Evolutionary conservation across 2,888 invertebrate species (phyloP).

Genomic region (Cryptus armator): DNA sequence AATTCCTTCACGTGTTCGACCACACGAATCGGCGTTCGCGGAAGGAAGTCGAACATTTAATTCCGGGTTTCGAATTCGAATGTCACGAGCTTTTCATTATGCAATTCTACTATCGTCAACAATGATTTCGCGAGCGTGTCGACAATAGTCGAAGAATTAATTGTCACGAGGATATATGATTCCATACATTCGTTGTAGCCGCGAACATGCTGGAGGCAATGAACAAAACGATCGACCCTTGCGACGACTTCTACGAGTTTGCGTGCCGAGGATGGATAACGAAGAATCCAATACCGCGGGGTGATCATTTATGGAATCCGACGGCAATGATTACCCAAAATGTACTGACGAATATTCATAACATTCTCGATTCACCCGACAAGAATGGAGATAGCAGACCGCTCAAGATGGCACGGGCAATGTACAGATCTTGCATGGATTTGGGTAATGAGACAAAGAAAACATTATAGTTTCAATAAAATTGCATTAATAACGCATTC

Average conservation of each 20-base stretch:
- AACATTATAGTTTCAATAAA: not conserved
- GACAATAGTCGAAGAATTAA: too few relatives aligned
- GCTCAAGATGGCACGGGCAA: constrained; percentile 87
- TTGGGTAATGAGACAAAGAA: constrained; percentile 85
- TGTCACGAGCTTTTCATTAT: too few relatives aligned
- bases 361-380: constrained; percentile 87
- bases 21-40: too few relatives aligned
- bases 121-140: too few relatives aligned
- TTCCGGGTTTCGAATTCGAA: too few relatives aligned
- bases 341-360: constrained; percentile 87
- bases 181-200: constrained; percentile 83
- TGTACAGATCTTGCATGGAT: constrained; percentile 89
- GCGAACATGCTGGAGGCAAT: constrained; percentile 88
- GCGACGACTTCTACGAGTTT: constrained; percentile 90
- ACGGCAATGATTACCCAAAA: constrained; percentile 87
- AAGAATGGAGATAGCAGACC: constrained; percentile 85
- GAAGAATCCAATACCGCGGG: constrained; percentile 88
- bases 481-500: too few relatives aligned
- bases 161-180: too few relatives aligned
- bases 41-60: too few relatives aligned
- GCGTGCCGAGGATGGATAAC: constrained; percentile 90
- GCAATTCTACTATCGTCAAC: too few relatives aligned
- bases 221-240: constrained; percentile 88
- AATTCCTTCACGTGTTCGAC: too few relatives aligned
- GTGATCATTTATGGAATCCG: constrained; percentile 89